These are phyloP conservation scores for Drosophila vallismaia DNA, from an alignment of 2,888 invertebrate genomes.

Conservation along the genomic window DNA sequence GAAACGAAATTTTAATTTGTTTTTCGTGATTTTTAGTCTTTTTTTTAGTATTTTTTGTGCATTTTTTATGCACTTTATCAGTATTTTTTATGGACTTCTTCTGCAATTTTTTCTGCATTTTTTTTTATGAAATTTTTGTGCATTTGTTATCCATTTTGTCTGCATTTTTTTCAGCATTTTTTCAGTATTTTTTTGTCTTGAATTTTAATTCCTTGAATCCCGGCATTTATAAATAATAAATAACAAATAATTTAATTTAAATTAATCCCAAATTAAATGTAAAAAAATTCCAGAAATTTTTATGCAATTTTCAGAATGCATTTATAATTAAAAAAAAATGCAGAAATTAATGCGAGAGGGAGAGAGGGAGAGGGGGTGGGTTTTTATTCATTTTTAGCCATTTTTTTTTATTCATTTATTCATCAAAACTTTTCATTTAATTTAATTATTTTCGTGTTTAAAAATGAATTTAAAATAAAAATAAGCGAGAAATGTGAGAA, in stretches of 20 bases:
- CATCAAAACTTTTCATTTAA: slow-evolving; percentile 2
- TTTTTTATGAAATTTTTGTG: too few relatives aligned
- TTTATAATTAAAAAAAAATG: not conserved
- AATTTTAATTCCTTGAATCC: not conserved
- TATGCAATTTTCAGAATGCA: not conserved
- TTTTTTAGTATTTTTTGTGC: too few relatives aligned
- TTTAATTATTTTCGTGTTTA: not conserved
- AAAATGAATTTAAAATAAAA: slow-evolving; percentile 5
- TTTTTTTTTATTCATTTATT: slow-evolving; percentile 9
- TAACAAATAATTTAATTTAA: not conserved
- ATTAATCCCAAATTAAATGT: not conserved
- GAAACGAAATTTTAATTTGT: too few relatives aligned
- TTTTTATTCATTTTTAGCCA: not conserved
- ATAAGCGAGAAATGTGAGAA: not conserved
- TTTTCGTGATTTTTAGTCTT: too few relatives aligned
- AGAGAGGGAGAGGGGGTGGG: not conserved
- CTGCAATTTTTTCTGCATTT: too few relatives aligned
- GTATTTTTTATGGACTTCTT: too few relatives aligned
- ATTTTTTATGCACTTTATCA: too few relatives aligned
- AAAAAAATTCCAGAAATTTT: not conserved
- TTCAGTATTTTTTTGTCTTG: not conserved
- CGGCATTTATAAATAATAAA: not conserved
- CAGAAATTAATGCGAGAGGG: not conserved
- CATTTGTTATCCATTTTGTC: too few relatives aligned
- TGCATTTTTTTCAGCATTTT: too few relatives aligned